Evolutionary conservation across 2,888 invertebrate genomes (phyloP).

Genomic region (Ophion ellenae): DNA sequence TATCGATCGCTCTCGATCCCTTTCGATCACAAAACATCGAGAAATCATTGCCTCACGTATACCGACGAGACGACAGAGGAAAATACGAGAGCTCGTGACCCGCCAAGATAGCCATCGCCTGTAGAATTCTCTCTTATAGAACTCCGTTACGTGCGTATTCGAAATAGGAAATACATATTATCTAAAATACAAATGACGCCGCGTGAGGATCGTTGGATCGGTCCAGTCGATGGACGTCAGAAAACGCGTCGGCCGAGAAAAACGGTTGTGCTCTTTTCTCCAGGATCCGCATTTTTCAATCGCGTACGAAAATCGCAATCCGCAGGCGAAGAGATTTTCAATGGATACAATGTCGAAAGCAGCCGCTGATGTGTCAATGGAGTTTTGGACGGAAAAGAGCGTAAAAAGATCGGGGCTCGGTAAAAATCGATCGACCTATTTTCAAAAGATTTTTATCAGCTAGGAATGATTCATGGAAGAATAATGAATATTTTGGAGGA

Average conservation of each 20-base stretch:
- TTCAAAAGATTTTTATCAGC: no score
- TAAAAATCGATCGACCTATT: no score
- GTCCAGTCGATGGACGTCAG: constrained; percentile 48
- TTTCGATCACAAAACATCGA: constrained; percentile 39
- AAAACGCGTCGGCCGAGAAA: background rate
- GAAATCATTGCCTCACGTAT: constrained; percentile 9
- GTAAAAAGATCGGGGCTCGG: no score
- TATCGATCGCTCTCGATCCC: constrained; percentile 44
- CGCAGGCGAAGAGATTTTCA: background rate
- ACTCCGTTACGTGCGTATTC: constrained; percentile 64
- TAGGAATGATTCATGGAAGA: no score
- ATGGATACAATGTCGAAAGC: no score
- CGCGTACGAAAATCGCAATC: background rate
- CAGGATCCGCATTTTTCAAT: background rate
- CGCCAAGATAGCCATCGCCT: constrained; percentile 54
- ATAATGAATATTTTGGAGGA: no score
- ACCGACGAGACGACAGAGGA: constrained; percentile 24
- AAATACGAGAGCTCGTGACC: constrained; percentile 50
- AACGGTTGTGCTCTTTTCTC: constrained; percentile 10
- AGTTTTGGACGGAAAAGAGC: no score
- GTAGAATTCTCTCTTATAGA: constrained; percentile 5
- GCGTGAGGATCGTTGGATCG: constrained; percentile 40
- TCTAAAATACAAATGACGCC: constrained; percentile 61
- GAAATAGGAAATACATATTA: constrained; percentile 66
- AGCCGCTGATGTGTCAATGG: no score